Percentiles rank a stretch among this genome's conserved stretches.
These are phyloP conservation scores for Otocyon megalotis DNA, from an alignment of 2,113 vertebrate species.

Conservation along the genomic window DNA sequence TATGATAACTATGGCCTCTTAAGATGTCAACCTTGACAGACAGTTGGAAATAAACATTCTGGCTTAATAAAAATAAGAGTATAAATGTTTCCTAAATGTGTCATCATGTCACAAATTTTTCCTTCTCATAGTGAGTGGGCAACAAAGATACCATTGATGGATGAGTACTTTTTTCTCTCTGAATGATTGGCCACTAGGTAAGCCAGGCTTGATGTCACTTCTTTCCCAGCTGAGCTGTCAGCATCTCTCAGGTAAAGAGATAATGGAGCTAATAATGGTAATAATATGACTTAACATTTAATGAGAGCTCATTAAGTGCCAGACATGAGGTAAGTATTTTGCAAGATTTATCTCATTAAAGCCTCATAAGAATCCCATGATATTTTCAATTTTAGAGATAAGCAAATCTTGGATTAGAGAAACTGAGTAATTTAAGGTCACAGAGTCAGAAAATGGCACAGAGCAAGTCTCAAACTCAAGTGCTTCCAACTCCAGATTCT, in stretches of 20 bases:
- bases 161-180: not conserved
- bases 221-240: not conserved
- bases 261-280: not conserved
- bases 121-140: not conserved
- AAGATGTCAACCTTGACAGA: constrained; percentile 64
- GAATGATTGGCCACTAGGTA: not conserved
- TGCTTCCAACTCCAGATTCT: not conserved
- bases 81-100: constrained; percentile 26
- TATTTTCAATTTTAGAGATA: constrained; percentile 6
- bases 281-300: not conserved
- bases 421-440: not conserved
- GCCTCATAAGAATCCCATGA: not conserved
- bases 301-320: not conserved
- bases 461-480: not conserved
- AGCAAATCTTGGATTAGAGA: not conserved
- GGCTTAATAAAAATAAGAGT: constrained; percentile 45
- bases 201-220: not conserved
- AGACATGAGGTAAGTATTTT: not conserved
- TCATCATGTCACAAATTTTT: not conserved
- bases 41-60: constrained; percentile 60
- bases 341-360: not conserved
- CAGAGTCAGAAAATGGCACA: not conserved
- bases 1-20: constrained; percentile 12
- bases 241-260: not conserved
- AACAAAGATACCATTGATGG: not conserved